These are phyloP conservation scores for Caenorhabditis virilis DNA, from an alignment of 2,888 invertebrate genomes.

Conservation along the genomic window DNA sequence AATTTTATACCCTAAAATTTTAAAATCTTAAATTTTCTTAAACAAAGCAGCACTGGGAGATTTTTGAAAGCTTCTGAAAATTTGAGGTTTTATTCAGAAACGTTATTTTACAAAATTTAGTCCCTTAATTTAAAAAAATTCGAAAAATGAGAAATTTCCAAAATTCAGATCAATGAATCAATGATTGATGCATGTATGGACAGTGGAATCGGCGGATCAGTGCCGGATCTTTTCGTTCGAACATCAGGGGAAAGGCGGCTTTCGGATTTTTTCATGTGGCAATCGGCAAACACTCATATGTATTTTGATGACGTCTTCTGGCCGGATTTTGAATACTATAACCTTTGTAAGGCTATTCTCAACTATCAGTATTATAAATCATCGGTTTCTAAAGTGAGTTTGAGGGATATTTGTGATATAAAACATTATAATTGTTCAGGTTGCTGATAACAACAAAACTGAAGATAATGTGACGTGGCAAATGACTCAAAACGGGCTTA, in stretches of 20 bases:
- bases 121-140: not conserved
- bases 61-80: too few species aligned
- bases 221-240: constrained; percentile 87
- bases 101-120: not conserved
- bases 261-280: constrained; percentile 94
- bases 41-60: not conserved
- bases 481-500: constrained; percentile 3
- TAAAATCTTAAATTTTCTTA: not conserved
- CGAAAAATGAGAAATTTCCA: constrained; percentile 1
- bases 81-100: not conserved
- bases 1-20: not conserved
- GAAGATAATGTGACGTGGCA: not conserved
- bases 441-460: not conserved
- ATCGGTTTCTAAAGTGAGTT: constrained; percentile 23
- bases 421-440: too few species aligned
- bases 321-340: constrained; percentile 95
- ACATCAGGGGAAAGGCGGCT: constrained; percentile 93
- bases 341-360: constrained; percentile 83
- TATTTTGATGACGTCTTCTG: constrained; percentile 89
- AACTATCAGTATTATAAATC: constrained; percentile 77
- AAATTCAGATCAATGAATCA: constrained; percentile 26
- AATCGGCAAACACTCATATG: constrained; percentile 81
- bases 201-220: constrained; percentile 75
- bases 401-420: too few species aligned
- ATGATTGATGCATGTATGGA: constrained; percentile 81